Conservation (phyloP, 2,888 invertebrate species). For the Nesidiocoris tenuis region DNA sequence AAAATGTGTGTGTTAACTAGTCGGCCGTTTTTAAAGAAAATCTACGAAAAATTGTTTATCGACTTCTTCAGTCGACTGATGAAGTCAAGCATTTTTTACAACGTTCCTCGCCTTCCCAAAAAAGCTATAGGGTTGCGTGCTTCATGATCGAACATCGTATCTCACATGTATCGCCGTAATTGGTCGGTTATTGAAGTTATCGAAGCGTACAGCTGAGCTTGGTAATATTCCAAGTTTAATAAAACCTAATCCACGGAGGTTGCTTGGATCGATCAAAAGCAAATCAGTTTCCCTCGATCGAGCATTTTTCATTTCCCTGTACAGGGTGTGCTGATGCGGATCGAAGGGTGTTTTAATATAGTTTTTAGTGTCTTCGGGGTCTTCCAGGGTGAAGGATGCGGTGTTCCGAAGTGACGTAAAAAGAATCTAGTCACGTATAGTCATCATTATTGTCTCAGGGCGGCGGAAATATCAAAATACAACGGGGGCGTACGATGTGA, state of each 20-base stretch:
- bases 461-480: background rate
- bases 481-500: background rate
- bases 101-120: too few relatives aligned
- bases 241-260: background rate
- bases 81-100: too few relatives aligned
- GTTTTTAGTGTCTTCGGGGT: background rate
- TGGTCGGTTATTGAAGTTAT: background rate
- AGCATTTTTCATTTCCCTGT: background rate
- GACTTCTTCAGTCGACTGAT: too few relatives aligned
- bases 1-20: too few relatives aligned
- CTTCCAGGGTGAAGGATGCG: background rate
- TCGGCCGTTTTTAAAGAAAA: too few relatives aligned
- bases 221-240: background rate
- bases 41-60: too few relatives aligned
- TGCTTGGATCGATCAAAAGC: background rate
- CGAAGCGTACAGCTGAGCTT: background rate
- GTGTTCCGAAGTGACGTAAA: background rate
- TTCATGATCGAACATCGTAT: too few relatives aligned
- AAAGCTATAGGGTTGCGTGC: too few relatives aligned
- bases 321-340: background rate
- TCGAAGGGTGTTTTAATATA: background rate
- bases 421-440: background rate
- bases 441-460: background rate
- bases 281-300: background rate
- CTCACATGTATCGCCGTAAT: too few relatives aligned